phyloP scores from a whole-genome alignment of 2,113 vertebrate species.

The Mirza zaza region DNA sequence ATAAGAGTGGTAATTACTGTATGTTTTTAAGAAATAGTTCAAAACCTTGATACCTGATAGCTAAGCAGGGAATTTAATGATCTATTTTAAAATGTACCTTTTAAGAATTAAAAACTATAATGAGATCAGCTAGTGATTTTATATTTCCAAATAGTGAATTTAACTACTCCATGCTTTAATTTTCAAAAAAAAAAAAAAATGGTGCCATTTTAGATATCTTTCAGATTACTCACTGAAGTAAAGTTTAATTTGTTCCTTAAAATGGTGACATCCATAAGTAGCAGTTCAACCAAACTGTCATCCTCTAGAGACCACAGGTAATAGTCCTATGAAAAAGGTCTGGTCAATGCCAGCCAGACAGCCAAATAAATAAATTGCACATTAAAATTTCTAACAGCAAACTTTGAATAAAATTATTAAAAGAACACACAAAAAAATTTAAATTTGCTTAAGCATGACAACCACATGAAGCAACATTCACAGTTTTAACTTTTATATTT shows the following conservation, averaged over 20 bases:
- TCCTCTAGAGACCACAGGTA: neutral
- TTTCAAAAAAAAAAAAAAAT: conserved; percentile 2
- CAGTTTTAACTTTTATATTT: conserved; percentile 34
- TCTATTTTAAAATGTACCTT: neutral
- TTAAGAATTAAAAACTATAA: neutral
- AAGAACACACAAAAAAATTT: neutral
- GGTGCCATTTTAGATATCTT: neutral
- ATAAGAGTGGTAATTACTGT: neutral
- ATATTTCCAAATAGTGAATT: neutral
- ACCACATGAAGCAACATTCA: neutral
- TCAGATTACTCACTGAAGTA: neutral
- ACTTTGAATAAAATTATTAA: conserved; percentile 37
- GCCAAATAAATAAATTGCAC: neutral
- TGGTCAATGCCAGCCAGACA: neutral
- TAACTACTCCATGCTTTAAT: neutral
- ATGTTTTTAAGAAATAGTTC: neutral
- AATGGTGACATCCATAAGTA: neutral
- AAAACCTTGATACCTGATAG: neutral
- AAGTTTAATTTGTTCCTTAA: neutral
- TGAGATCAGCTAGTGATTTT: neutral
- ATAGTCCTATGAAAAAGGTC: neutral
- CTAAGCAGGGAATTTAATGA: neutral
- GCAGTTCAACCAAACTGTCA: neutral
- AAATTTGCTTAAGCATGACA: neutral
- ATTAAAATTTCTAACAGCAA: conserved; percentile 34